Evolutionary conservation across 2,888 invertebrate species (phyloP), one percentile per base, ranked within the genome.

Genomic region (Tetheella fluctuosa): DNA sequence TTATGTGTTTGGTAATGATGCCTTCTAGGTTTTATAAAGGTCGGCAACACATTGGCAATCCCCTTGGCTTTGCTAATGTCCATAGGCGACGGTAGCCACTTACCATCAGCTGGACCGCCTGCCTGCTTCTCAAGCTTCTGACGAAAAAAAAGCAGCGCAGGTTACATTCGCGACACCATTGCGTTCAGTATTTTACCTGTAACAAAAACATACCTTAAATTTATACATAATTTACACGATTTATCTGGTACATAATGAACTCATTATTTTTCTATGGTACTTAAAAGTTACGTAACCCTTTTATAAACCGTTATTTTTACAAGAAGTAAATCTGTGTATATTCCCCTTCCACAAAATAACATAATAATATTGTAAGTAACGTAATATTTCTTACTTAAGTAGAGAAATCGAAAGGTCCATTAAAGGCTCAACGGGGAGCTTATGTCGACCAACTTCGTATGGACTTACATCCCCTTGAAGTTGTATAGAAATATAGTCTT

Each of bases 351-450:
- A 34, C 55, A 55, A 23, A 55, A 39, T 34, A 54, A 57, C 25
- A 64, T 52, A 8, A 66, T 54, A 59, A 64, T 66, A 60, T 57
- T 53, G 58, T 55, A 69, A 67, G 66, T 64, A 68, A 74, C 63
- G 69, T 64, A 71, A 80, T 79, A 80, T 77, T 80, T 83, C 79
- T 79, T 79, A 80, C 77, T 77, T 75, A 64, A 61, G 61, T 63
- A 68, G 70, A 73, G 70, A 76, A 83, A 81, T 78, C 73, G 77
- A 78, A 74, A 70, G 74, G 67, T 76, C 83, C 82, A 83, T 83
- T 83, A 81, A 76, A 76, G 73, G 76, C 77, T 77, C 74, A 73
- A 68, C 69, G 72, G 73, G 70, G 65, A 63, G 67, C 62, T 57
- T 58, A 56, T 57, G 8, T 17, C 59, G 53, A 54, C 66, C 61